Evolutionary conservation across 2,797 vertebrate genomes (phyloP), one percentile per base, ranked within the genome.

Genomic region (Leucoraja ocellata): DNA sequence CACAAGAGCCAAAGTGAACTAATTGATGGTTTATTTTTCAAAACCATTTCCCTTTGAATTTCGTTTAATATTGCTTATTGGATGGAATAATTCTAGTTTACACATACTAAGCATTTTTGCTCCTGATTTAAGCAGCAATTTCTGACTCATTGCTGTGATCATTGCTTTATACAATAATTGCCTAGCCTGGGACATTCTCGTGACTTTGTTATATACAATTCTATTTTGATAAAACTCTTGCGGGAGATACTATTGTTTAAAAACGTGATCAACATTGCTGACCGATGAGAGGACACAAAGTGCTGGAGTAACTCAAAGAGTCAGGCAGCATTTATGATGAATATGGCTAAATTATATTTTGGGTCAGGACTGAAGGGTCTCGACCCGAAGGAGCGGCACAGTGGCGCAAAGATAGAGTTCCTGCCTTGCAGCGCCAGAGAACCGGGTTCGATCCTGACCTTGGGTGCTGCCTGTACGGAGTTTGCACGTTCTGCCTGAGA

Each of bases 61-160:
- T 88, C 16, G 65, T 88, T 88, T 88, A 88, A 68, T 88, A 23
- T 88, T 68, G 84, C 16, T 88, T 65, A 88, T 88, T 21, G 36
- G 63, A 32, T 36, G 7, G 14, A 68, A 88, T 88, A 1, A 68
- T 88, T 88, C 7, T 9, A 36, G n/a, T 9, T 21, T 18, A 36
- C 6, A 36, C n/a, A 32, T 14, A 78, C 77, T 65, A 88, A 36
- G 61, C 63, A 88, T n/a, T 2, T 18, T 68, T 32, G 32, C 21
- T 68, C 84, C 63, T 8, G 16, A 88, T 32, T 61, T 61, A 84
- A 25, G 4, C 54, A 84, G 25, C 14, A 14, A 23, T 23, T 11
- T 83, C 39, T 61, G 54, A 61, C 46, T 84, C 25, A 1, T 84
- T 84, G 54, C 54, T 61, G 46, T 28, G 28, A 84, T 58, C 81